These are phyloP conservation scores for Pimpla rufipes DNA, from an alignment of 2,888 invertebrate genomes.

Conservation along the genomic window DNA sequence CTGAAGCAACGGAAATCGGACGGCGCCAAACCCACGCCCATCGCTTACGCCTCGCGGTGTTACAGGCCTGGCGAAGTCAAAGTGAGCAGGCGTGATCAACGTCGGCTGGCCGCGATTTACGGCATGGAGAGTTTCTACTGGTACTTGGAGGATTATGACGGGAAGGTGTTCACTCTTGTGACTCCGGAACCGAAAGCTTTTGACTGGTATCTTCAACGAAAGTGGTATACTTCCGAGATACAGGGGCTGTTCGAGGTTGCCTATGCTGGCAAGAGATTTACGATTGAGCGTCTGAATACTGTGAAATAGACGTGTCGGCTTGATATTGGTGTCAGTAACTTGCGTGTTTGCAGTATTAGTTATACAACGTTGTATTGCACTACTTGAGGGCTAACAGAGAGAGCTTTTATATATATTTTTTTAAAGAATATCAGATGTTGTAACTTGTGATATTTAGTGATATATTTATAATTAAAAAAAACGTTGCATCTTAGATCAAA, in stretches of 20 bases:
- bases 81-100: slow-evolving; percentile 17
- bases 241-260: slow-evolving; percentile 37
- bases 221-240: slow-evolving; percentile 21
- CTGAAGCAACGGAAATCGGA: slow-evolving; percentile 32
- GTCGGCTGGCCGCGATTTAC: slow-evolving; percentile 38
- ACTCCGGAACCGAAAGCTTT: slow-evolving; percentile 50
- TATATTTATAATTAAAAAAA: slow-evolving; percentile 4
- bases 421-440: not conserved
- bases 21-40: not conserved
- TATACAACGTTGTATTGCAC: not conserved
- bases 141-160: slow-evolving; percentile 33
- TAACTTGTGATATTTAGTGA: not conserved
- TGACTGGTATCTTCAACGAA: slow-evolving; percentile 44
- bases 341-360: not conserved
- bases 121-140: slow-evolving; percentile 58
- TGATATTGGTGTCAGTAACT: not conserved
- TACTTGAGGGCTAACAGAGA: not conserved
- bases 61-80: slow-evolving; percentile 30
- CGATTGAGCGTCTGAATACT: slow-evolving; percentile 1
- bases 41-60: slow-evolving; percentile 57
- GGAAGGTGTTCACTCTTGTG: slow-evolving; percentile 42
- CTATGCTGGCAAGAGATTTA: slow-evolving; percentile 43
- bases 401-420: slow-evolving; percentile 3
- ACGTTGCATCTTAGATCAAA: not conserved
- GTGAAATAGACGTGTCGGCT: not conserved